Evolutionary conservation across 2,113 vertebrate species (phyloP), one percentile per base, ranked within the genome.

Genomic region (Salvator merianae): DNA sequence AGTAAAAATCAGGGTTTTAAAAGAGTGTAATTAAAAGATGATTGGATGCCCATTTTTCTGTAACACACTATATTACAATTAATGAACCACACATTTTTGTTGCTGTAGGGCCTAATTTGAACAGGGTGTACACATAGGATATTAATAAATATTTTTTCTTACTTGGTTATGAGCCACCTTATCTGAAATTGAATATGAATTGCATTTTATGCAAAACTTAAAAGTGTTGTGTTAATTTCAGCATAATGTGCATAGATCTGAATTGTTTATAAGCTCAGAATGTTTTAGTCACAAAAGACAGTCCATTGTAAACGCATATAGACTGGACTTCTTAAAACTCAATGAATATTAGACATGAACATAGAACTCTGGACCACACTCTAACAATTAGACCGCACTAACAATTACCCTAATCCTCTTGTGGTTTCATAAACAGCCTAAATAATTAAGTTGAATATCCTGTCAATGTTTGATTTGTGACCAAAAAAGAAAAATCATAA

Each of bases 141-240:
- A 66, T 53, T 66, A 68, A 34, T 28, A 40, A 14, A 26, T 30
- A 63, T 38, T 26, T 66, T 16, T 68, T 50, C 65, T 9, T 63
- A 16, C 34, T 71, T 30, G 71, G 43, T 71, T 79, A 32, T 7
- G 36, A 79, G 40, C n/a, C 12, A 72, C 14, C 76, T 79, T 72
- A n/a, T 50, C 30, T 20, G 38, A 72, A 2, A 65, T 43, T 40
- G 65, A 74, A 76, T 47, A 76, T 62, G 76, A 83, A 5, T 76
- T 53, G 40, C 82, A 68, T 76, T 83, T 76, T 76, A 83, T 68
- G 43, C 24, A 28, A 83, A 43, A 40, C 50, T 36, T 50, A 40
- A 70, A 1, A 43, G 70, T 40, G 12, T 28, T 72, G 76, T 8
- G 20, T 43, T 82, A 36, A 43, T 53, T 36, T 71, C 24, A 30